Evolutionary conservation across 2,113 vertebrate genomes (phyloP).

Genomic region (Dryoscopus gambensis): DNA sequence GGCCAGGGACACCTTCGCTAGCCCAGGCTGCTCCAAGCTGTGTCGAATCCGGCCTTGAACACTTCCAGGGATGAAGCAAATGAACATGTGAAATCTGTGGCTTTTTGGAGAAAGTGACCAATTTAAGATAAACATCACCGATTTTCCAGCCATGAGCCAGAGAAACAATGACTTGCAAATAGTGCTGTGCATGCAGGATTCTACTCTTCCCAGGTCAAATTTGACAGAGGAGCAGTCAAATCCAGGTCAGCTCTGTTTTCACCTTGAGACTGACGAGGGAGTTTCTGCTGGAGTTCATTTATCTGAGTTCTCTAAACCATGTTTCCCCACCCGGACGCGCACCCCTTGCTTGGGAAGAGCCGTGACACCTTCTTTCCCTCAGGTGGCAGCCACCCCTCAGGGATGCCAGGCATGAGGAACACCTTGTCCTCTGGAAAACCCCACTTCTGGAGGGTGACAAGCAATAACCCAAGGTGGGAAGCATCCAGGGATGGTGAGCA

Average conservation of each 20-base stretch:
- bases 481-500: not conserved
- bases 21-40: not conserved
- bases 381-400: not conserved
- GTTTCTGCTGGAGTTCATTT: not conserved
- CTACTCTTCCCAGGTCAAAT: not conserved
- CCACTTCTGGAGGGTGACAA: not conserved
- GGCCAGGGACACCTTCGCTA: too few relatives aligned
- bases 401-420: rapidly evolving
- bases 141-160: not conserved
- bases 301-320: rapidly evolving
- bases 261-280: not conserved
- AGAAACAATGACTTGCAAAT: not conserved
- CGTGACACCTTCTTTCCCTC: not conserved
- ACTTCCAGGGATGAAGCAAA: not conserved
- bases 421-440: not conserved
- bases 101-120: not conserved
- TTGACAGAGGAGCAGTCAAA: not conserved
- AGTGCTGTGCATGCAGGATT: not conserved
- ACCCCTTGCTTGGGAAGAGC: rapidly evolving
- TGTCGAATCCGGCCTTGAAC: rapidly evolving
- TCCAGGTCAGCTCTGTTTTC: not conserved
- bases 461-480: not conserved
- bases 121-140: not conserved
- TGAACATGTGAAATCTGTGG: not conserved
- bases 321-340: not conserved